Evolutionary conservation across 2,888 invertebrate genomes (phyloP).

Genomic region (Cancer borealis): DNA sequence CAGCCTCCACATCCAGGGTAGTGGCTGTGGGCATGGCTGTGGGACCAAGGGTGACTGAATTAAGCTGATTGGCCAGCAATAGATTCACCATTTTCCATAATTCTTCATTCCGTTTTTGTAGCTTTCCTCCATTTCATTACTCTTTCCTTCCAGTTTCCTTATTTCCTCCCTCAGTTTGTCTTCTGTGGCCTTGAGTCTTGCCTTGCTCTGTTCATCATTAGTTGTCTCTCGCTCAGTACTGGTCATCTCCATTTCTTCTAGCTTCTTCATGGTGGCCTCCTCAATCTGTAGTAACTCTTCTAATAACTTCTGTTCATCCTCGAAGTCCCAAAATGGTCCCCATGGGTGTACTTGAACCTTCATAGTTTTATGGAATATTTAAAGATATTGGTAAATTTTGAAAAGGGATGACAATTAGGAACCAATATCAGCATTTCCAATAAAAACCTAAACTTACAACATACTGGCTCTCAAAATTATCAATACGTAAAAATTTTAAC

Average conservation of each 20-base stretch:
- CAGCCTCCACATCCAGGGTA: not conserved
- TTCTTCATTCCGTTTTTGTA: conserved; percentile 71
- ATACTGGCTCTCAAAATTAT: not conserved
- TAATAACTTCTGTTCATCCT: conserved; percentile 70
- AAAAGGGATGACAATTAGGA: too few relatives aligned
- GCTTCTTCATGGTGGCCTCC: conserved; percentile 68
- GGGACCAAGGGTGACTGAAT: not conserved
- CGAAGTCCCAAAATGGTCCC: conserved; percentile 34
- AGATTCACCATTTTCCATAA: conserved; percentile 67
- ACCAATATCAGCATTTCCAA: not conserved
- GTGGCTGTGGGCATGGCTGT: conserved; percentile 9
- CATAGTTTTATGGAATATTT: too few relatives aligned
- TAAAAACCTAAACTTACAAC: not conserved
- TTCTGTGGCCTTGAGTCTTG: conserved; percentile 51
- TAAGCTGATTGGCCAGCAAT: conserved; percentile 54
- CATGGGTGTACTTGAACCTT: too few relatives aligned
- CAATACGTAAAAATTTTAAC: not conserved
- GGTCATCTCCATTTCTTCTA: conserved; percentile 67
- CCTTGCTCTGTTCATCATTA: conserved; percentile 57
- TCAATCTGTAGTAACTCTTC: conserved; percentile 73
- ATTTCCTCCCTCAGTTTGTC: conserved; percentile 64
- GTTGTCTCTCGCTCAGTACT: conserved; percentile 38
- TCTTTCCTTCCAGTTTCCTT: conserved; percentile 50
- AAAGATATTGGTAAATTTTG: too few relatives aligned
- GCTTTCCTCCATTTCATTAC: conserved; percentile 63